Base-by-base conservation (phyloP, 2,113 vertebrate genomes). In the Pardalotus punctatus region DNA sequence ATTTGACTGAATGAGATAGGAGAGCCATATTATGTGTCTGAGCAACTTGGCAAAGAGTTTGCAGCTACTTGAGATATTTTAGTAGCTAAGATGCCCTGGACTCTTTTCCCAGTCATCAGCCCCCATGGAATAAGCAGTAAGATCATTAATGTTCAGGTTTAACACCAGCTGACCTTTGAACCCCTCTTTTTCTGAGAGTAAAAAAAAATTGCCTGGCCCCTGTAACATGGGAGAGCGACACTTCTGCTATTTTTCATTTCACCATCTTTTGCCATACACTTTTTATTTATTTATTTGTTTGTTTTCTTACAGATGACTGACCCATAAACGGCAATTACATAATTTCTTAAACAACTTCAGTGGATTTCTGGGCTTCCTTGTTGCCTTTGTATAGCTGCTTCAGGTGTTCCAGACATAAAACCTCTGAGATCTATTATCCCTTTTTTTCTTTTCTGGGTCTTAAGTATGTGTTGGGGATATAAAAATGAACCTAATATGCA, bases 301-400 rank as follows among this genome's bases (percentile, higher is more conserved):
- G n/a, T n/a, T n/a, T n/a, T n/a, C n/a, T n/a, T n/a, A n/a, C 97
- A 97, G 96, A 79, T 97, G 96, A 97, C 94, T 97, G 76, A 97
- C 93, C 92, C 96, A 64, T 97, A 97, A 97, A 95, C 95, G 84
- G 36, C 90, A 81, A 98, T 98, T 97, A 98, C 97, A 67, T 98
- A 97, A 98, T 98, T 98, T 98, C 93, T 98, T 98, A 98, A 98
- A 98, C 95, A 98, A 98, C 72, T 96, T 93, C 74, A 81, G 45
- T 92, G 81, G 81, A 45, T 81, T 97, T 96, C 97, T 97, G 93
- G 54, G 69, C 86, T 97, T 96, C 97, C 74, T 96, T 70, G 28
- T 86, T 80, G 77, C 54, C 8, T 60, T 86, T 13, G 14, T 82
- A 48, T 70, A 88, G 18, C n/a, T 70, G 64, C 28, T 62, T n/a